Conservation (phyloP, 2,797 vertebrate genomes). For the Nothura maculosa region DNA sequence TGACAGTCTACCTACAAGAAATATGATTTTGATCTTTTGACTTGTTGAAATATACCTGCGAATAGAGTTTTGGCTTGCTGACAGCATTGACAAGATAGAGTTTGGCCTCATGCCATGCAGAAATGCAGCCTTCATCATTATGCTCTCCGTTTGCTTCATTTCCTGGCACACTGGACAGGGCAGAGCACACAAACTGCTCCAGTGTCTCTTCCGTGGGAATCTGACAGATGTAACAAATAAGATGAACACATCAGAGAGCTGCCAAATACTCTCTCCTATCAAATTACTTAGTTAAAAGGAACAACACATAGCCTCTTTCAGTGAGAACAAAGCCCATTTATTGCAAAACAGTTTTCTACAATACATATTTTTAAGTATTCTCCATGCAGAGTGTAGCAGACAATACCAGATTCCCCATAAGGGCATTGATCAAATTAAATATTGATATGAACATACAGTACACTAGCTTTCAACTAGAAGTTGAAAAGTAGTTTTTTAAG, state of each 20-base stretch:
- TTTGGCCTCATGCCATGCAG: constrained; percentile 17
- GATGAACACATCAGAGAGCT: not conserved
- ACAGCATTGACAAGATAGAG: constrained; percentile 60
- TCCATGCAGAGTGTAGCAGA: not conserved
- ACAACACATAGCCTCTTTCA: not conserved
- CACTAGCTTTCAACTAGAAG: not conserved
- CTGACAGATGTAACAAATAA: constrained; percentile 43
- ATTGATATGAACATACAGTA: not conserved
- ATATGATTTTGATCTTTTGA: not conserved
- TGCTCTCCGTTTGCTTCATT: constrained; percentile 4
- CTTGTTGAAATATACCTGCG: constrained; percentile 16
- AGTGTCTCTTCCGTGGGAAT: constrained; percentile 62
- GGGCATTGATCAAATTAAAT: not conserved
- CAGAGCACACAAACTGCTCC: constrained; percentile 64
- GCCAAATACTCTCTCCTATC: constrained; percentile 2
- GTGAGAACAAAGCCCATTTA: not conserved
- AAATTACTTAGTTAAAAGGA: not conserved
- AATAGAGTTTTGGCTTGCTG: constrained; percentile 53
- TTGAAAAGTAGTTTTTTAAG: not conserved
- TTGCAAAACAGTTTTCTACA: not conserved
- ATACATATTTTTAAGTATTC: not conserved
- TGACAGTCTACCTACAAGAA: not conserved
- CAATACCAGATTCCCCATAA: not conserved
- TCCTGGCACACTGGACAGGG: constrained; percentile 35
- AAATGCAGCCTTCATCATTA: not conserved